phyloP scores from a whole-genome alignment of 2,797 vertebrate genomes.

The Lutjanus argentimaculatus region DNA sequence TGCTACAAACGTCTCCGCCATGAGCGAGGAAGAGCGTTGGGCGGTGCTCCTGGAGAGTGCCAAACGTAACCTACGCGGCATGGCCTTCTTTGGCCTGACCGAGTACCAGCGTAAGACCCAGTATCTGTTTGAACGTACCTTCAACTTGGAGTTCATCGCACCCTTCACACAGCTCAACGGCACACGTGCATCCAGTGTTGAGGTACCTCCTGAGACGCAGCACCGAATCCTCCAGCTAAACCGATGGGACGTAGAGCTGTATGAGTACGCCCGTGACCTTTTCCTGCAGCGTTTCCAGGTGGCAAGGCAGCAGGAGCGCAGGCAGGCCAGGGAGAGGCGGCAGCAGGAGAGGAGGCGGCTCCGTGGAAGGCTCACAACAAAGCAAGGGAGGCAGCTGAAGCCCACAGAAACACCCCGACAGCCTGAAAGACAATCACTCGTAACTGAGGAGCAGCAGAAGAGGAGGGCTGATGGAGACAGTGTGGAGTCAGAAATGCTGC shows the following conservation, averaged over 20 bases:
- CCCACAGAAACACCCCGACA: conserved; percentile 64
- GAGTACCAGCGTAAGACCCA: conserved; percentile 99
- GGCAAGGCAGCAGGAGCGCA: conserved; percentile 94
- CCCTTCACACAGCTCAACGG: conserved; percentile 97
- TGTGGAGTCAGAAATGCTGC: conserved; percentile 62
- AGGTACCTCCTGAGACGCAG: conserved; percentile 91
- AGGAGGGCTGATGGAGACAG: conserved; percentile 52
- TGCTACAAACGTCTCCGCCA: conserved; percentile 97
- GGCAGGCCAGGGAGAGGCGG: conserved; percentile 91
- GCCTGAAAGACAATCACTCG: conserved; percentile 25
- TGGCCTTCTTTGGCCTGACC: conserved; percentile 98
- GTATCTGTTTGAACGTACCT: conserved; percentile 97
- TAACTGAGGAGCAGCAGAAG: conserved; percentile 52
- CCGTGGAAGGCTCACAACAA: conserved; percentile 86
- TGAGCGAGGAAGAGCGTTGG: conserved; percentile 93
- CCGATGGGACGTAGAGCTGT: conserved; percentile 95
- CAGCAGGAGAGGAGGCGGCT: conserved; percentile 93
- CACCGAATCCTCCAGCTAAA: conserved; percentile 92
- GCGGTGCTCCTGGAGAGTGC: conserved; percentile 94
- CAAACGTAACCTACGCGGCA: conserved; percentile 94
- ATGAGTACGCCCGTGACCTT: conserved; percentile 96
- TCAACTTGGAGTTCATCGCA: conserved; percentile 95
- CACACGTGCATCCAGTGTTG: conserved; percentile 93
- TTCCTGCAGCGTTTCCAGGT: conserved; percentile 97
- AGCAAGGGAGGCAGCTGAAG: conserved; percentile 84